phyloP scores from a whole-genome alignment of 2,888 invertebrate species.

The Synanthedon tipuliformis region DNA sequence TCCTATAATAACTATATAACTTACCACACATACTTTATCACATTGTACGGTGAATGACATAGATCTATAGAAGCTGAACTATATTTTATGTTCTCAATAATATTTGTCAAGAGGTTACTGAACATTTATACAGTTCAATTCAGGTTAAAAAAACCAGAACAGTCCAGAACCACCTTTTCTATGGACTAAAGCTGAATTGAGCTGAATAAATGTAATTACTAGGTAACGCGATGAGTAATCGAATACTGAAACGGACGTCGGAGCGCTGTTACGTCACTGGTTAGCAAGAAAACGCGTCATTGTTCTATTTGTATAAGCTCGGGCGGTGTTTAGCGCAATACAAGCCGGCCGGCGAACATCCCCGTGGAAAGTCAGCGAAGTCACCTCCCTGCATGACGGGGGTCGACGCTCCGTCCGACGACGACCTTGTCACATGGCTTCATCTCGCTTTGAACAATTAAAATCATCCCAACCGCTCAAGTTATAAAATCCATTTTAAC shows the following conservation, averaged over 20 bases:
- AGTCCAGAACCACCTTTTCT: too few relatives aligned
- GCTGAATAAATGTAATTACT: background rate
- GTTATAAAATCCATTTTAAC: too few relatives aligned
- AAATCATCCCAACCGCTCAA: background rate
- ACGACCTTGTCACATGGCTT: background rate
- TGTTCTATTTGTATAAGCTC: conserved; percentile 13
- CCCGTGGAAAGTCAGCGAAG: conserved; percentile 25
- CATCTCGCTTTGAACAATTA: background rate
- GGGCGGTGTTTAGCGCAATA: conserved; percentile 4
- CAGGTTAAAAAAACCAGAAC: too few relatives aligned
- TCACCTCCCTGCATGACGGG: conserved; percentile 23
- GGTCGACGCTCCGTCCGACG: conserved; percentile 19
- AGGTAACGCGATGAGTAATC: conserved; percentile 2
- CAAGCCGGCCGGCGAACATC: conserved; percentile 10
- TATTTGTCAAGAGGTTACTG: too few relatives aligned
- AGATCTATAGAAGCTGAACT: too few relatives aligned
- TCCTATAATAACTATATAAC: too few relatives aligned
- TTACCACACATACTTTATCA: too few relatives aligned
- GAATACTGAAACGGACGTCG: conserved; percentile 2
- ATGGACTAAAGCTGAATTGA: too few relatives aligned
- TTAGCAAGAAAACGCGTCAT: conserved; percentile 26
- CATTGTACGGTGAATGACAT: too few relatives aligned
- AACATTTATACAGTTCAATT: too few relatives aligned
- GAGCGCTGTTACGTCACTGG: conserved; percentile 15
- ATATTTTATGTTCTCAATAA: too few relatives aligned